Evolutionary conservation across 1,140 invertebrate species (phyloP), one percentile per base, ranked within the genome.

Genomic region (Oscheius sp.): DNA sequence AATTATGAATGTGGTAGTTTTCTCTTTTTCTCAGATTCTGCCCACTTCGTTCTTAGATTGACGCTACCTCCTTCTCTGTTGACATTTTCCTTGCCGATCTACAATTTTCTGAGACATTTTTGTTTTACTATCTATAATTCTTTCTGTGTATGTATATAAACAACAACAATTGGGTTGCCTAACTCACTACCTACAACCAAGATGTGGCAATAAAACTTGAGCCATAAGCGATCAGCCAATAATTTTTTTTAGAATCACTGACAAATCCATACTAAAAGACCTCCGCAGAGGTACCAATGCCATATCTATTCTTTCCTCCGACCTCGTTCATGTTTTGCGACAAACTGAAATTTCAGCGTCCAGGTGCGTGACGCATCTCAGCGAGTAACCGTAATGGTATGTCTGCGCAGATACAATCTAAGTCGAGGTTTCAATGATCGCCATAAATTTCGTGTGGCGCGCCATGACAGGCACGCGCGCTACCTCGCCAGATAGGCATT

Each of bases 291-390:
- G 38, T 42, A 10, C 38, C 38, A 42, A 42, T 10, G 38, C n/a
- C n/a, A 42, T 42, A 42, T 42, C 38, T 42, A 42, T n/a, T n/a
- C 7, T 42, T 10, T 42, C 38, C n/a, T n/a, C 7, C 7, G 20
- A 31, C 7, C 55, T 20, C 55, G 18, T 64, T 64, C 20, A 32
- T 29, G 23, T 10, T 63, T 18, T 15, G 3, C 36, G 55, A 15
- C 18, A 38, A 66, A 66, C 55, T 38, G 32, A 66, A n/a, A n/a
- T n/a, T n/a, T 66, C 36, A 45, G 4, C 36, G 61, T 42, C 7
- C 10, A 13, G 7, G 3, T 4, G 61, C 26, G 4, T 7, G 23
- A 55, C 49, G 15, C 28, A 20, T 55, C 28, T 20, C 49, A 26
- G 49, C 49, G 23, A 26, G 49, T 42, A n/a, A 42, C 38, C 38